Conservation (phyloP, 2,888 invertebrate genomes). For the Spatulosminthurus flaviceps region DNA sequence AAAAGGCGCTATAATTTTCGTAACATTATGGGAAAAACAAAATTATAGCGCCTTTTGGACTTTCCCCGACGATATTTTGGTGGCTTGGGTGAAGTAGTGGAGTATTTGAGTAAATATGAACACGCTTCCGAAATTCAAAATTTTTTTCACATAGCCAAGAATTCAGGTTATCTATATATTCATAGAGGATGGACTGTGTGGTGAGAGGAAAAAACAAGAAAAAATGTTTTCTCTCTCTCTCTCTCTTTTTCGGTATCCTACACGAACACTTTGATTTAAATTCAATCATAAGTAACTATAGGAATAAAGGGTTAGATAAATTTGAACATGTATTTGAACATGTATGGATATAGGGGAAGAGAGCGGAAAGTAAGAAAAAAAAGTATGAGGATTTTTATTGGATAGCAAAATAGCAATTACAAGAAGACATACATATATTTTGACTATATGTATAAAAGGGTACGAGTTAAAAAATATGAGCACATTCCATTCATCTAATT, state of each 20-base stretch:
- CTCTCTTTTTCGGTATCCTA: neutral
- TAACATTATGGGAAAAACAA: too few species aligned
- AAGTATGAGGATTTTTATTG: neutral
- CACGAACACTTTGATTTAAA: neutral
- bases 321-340: neutral
- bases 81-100: too few species aligned
- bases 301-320: too few species aligned
- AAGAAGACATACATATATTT: too few species aligned
- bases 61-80: too few species aligned
- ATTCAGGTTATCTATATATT: neutral
- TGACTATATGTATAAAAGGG: too few species aligned
- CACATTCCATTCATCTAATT: slow-evolving; percentile 46
- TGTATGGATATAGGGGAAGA: neutral
- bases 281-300: too few species aligned
- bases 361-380: slow-evolving; percentile 1
- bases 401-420: slow-evolving; percentile 20
- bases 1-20: too few species aligned
- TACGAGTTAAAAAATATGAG: slow-evolving; percentile 18
- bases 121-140: too few species aligned
- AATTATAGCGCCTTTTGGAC: too few species aligned
- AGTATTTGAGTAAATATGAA: too few species aligned
- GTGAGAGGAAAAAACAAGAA: neutral
- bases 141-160: too few species aligned
- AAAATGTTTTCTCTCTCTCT: slow-evolving; percentile 8
- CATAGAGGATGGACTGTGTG: neutral